Percentiles rank a stretch among this genome's conserved stretches.
Conservation (phyloP, 2,113 vertebrate species). For the Sinocyclocheilus maitianheensis region DNA sequence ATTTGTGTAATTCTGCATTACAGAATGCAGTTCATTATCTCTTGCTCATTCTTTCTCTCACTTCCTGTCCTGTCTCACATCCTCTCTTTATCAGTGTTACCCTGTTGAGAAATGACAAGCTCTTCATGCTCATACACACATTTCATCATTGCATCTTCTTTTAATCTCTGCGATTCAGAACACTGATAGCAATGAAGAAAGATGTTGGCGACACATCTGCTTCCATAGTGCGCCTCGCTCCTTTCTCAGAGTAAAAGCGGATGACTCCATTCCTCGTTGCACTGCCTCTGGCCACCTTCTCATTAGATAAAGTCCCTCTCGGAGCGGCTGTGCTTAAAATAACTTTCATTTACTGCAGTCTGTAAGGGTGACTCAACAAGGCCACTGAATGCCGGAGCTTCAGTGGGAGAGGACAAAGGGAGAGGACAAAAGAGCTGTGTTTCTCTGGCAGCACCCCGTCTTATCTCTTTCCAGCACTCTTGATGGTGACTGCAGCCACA, state of each 20-base stretch:
- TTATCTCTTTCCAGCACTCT: conserved; percentile 79
- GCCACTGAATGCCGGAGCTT: conserved; percentile 60
- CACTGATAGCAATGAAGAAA: conserved; percentile 15
- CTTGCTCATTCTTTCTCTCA: conserved; percentile 17
- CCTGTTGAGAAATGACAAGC: conserved; percentile 12
- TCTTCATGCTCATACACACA: not conserved
- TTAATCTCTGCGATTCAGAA: conserved; percentile 27
- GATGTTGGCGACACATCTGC: not conserved
- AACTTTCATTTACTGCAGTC: conserved; percentile 52
- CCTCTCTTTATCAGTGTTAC: conserved; percentile 51
- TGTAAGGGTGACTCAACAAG: conserved; percentile 62
- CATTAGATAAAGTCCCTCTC: conserved; percentile 57
- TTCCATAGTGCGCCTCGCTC: conserved; percentile 5
- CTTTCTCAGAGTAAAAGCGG: not conserved
- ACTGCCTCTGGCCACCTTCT: conserved; percentile 46
- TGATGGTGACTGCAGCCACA: conserved; percentile 70
- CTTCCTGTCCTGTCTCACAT: not conserved
- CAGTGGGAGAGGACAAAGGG: conserved; percentile 69
- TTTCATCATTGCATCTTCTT: not conserved
- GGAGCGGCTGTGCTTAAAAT: conserved; percentile 44
- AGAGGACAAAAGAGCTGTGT: conserved; percentile 71
- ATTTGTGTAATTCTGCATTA: not conserved
- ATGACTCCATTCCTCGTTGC: conserved; percentile 27
- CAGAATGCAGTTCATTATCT: conserved; percentile 14
- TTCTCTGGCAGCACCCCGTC: conserved; percentile 70